Evolutionary conservation across 2,797 vertebrate species (phyloP).

Genomic region (Smutsia gigantea): DNA sequence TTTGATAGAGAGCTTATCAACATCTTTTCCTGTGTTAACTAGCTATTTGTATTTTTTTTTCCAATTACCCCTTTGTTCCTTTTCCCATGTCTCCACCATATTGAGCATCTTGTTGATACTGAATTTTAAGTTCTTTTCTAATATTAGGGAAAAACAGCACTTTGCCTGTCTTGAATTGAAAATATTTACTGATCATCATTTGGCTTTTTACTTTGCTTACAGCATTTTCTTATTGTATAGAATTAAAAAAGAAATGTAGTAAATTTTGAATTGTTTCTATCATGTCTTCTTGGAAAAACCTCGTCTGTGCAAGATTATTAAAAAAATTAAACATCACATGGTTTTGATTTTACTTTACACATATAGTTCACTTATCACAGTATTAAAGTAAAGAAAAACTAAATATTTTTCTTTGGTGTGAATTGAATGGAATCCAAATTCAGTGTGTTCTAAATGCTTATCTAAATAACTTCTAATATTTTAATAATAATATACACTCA

Average conservation of each 20-base stretch:
- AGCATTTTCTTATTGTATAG: not conserved
- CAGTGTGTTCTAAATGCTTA: not conserved
- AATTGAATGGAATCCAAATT: not conserved
- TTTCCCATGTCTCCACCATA: not conserved
- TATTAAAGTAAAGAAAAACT: not conserved
- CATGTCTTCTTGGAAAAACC: not conserved
- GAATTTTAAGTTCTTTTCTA: not conserved
- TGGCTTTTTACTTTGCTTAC: not conserved
- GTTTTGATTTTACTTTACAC: not conserved
- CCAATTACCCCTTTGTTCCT: not conserved
- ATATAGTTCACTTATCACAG: not conserved
- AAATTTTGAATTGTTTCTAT: not conserved
- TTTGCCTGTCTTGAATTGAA: not conserved
- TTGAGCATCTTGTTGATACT: not conserved
- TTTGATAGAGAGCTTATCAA: not conserved
- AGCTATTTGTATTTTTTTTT: not conserved
- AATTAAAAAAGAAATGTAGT: not conserved
- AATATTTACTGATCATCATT: not conserved
- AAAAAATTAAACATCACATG: not conserved
- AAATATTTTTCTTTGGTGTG: not conserved
- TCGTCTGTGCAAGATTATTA: not conserved
- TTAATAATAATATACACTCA: not conserved
- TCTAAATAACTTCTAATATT: not conserved
- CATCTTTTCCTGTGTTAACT: not conserved
- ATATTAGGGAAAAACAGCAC: not conserved